Percentiles rank a stretch among this genome's conserved stretches.
phyloP scores from a whole-genome alignment of 2,113 vertebrate species.

The Cariama cristata region DNA sequence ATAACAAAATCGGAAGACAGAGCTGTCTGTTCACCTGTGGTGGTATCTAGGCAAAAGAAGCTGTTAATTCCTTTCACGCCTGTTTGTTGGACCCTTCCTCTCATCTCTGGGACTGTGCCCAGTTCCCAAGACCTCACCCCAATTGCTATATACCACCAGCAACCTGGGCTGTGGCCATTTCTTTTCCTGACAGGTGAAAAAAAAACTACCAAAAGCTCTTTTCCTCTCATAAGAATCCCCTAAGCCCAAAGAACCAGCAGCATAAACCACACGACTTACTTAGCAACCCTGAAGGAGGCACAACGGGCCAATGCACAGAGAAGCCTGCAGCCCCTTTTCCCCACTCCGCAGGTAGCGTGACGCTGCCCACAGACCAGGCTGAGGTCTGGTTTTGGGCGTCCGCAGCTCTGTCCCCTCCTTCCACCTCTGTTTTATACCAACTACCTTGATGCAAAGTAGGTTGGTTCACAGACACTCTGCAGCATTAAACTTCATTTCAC shows the following conservation, averaged over 20 bases:
- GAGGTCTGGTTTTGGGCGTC: neutral
- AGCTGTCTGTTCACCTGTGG: neutral
- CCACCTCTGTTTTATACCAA: neutral
- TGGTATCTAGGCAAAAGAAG: neutral
- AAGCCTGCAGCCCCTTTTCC: accelerated
- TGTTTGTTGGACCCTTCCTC: neutral
- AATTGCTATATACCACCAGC: neutral
- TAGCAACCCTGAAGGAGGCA: neutral
- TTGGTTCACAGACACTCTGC: neutral
- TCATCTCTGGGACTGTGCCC: neutral
- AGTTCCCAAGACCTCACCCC: neutral
- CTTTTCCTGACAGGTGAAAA: neutral
- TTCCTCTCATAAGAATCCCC: neutral
- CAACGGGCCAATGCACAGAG: accelerated
- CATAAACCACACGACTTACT: neutral
- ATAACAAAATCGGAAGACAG: neutral
- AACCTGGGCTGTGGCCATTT: neutral
- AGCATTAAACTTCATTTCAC: neutral
- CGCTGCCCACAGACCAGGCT: neutral
- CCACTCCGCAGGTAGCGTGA: neutral
- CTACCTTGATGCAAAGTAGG: neutral
- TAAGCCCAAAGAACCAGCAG: neutral
- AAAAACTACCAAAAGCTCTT: neutral
- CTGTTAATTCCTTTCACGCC: neutral
- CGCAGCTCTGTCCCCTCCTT: neutral